phyloP scores from a whole-genome alignment of 2,113 vertebrate genomes.

The Pitta sordida region DNA sequence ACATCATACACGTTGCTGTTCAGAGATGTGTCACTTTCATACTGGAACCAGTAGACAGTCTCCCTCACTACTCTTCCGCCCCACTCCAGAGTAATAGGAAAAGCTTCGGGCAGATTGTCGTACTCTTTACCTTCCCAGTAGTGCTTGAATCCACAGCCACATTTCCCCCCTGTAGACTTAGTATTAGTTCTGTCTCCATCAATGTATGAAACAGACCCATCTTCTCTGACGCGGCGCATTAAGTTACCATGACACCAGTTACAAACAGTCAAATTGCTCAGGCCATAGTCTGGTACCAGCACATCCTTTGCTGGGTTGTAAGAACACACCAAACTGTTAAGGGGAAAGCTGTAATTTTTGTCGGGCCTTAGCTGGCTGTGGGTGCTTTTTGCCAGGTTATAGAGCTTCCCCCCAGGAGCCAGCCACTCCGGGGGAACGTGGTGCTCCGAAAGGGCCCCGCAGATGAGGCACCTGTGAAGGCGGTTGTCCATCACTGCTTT shows the following conservation, averaged over 20 bases:
- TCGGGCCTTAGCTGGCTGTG: constrained; percentile 90
- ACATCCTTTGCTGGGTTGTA: constrained; percentile 86
- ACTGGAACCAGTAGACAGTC: constrained; percentile 98
- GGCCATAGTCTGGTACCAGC: constrained; percentile 89
- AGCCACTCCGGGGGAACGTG: constrained; percentile 91
- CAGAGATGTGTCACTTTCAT: constrained; percentile 83
- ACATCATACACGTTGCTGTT: constrained; percentile 98
- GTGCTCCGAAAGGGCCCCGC: constrained; percentile 92
- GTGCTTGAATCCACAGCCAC: constrained; percentile 97
- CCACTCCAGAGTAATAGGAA: constrained; percentile 97
- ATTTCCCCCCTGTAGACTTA: constrained; percentile 90
- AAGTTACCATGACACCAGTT: constrained; percentile 93
- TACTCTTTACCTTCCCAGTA: constrained; percentile 97
- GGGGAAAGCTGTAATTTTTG: constrained; percentile 98
- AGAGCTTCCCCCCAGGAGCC: constrained; percentile 90
- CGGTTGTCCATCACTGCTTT: constrained; percentile 92
- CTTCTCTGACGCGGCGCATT: constrained; percentile 85
- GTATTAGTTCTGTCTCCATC: constrained; percentile 95
- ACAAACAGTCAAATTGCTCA: constrained; percentile 89
- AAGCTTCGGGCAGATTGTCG: constrained; percentile 95
- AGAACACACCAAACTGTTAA: constrained; percentile 92
- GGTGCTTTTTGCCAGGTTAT: constrained; percentile 90
- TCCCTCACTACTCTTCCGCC: constrained; percentile 92
- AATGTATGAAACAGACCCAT: constrained; percentile 88
- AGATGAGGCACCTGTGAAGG: constrained; percentile 94